Percentiles rank a stretch among this genome's conserved stretches.
Evolutionary conservation across 2,113 vertebrate genomes (phyloP).

Genomic region (Callionymus lyra): DNA sequence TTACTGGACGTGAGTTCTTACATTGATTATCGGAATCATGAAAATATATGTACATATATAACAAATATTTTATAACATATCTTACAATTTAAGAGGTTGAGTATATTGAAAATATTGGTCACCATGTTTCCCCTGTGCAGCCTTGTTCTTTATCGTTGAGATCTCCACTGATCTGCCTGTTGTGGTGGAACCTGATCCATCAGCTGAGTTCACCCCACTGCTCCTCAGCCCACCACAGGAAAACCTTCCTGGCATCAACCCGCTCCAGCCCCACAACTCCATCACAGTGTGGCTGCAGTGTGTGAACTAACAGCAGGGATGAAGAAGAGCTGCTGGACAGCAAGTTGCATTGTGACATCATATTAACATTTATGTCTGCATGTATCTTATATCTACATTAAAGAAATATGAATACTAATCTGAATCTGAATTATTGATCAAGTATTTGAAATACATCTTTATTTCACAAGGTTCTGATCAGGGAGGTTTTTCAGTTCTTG

Average conservation of each 20-base stretch:
- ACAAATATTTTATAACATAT: too few relatives aligned
- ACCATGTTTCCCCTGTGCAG: conserved; percentile 59
- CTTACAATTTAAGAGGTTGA: background rate
- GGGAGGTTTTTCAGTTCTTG: too few relatives aligned
- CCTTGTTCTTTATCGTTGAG: conserved; percentile 75
- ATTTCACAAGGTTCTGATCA: too few relatives aligned
- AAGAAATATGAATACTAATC: too few relatives aligned
- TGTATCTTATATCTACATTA: too few relatives aligned
- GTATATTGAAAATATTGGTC: too few relatives aligned
- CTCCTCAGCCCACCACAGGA: conserved; percentile 3
- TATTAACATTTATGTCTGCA: too few relatives aligned
- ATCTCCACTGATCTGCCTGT: conserved; percentile 68
- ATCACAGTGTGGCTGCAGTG: conserved; percentile 79
- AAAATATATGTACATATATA: too few relatives aligned
- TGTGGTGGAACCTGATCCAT: conserved; percentile 49
- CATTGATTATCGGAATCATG: too few relatives aligned
- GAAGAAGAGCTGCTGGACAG: background rate
- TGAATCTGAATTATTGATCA: too few relatives aligned
- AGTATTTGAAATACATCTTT: too few relatives aligned
- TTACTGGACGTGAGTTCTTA: conserved; percentile 85
- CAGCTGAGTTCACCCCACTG: conserved; percentile 30
- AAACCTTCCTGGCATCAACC: background rate
- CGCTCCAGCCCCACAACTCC: conserved; percentile 44
- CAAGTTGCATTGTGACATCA: too few relatives aligned
- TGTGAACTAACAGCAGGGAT: conserved; percentile 40